phyloP scores from a whole-genome alignment of 2,888 invertebrate genomes.

The Heliothis peltigera region DNA sequence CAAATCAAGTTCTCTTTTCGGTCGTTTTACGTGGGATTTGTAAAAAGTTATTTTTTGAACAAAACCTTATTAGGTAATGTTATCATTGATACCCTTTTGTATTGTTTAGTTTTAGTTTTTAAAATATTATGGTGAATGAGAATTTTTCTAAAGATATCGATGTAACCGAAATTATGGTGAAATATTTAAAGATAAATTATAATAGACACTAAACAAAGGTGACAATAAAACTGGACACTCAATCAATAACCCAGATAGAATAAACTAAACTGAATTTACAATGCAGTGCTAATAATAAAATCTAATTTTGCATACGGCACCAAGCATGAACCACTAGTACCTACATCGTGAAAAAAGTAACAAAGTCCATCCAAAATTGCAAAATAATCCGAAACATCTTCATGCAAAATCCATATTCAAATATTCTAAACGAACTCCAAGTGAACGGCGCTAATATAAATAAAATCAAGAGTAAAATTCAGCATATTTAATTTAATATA shows the following conservation, averaged over 20 bases:
- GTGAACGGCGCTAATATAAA: slow-evolving; percentile 45
- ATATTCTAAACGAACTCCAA: slow-evolving; percentile 43
- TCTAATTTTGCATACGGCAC: background rate
- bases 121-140: too few relatives aligned
- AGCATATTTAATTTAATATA: slow-evolving; percentile 54
- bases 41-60: slow-evolving; percentile 59
- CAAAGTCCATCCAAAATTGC: slow-evolving; percentile 11
- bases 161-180: background rate
- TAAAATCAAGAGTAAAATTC: slow-evolving; percentile 53
- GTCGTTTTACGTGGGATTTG: slow-evolving; percentile 67
- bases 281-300: background rate
- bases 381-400: slow-evolving; percentile 42
- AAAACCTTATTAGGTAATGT: slow-evolving; percentile 54
- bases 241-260: background rate
- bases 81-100: slow-evolving; percentile 42
- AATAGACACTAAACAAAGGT: background rate
- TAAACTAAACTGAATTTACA: background rate
- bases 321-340: background rate
- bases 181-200: background rate
- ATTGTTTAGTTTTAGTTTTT: slow-evolving; percentile 1
- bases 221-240: background rate
- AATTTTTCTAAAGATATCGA: too few relatives aligned
- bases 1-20: slow-evolving; percentile 84
- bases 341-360: background rate
- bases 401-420: slow-evolving; percentile 52